Conservation (phyloP, 2,797 vertebrate genomes). For the Zenarchopterus dispar region DNA sequence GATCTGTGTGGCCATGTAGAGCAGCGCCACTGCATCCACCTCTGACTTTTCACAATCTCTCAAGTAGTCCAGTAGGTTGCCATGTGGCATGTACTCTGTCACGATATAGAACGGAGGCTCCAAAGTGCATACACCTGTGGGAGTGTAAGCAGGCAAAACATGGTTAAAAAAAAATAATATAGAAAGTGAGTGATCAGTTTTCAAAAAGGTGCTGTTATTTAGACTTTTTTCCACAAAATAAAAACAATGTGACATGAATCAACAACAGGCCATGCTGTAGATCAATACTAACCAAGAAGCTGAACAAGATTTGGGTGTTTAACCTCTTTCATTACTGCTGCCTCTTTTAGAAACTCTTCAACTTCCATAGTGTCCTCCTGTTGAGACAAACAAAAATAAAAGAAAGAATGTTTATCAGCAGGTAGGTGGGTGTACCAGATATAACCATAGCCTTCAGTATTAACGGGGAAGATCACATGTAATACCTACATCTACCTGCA, state of each 20-base stretch:
- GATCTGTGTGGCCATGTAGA: conserved; percentile 99
- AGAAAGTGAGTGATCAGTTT: not conserved
- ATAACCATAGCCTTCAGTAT: not conserved
- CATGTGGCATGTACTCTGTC: conserved; percentile 98
- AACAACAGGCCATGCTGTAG: not conserved
- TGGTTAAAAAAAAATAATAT: not conserved
- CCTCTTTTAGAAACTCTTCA: conserved; percentile 98
- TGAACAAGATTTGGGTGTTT: conserved; percentile 97
- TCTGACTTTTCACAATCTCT: conserved; percentile 95
- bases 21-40: conserved; percentile 95
- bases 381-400: conserved; percentile 16
- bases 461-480: not conserved
- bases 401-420: not conserved
- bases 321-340: conserved; percentile 98
- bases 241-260: not conserved
- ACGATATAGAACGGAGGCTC: conserved; percentile 99
- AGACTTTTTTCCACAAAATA: not conserved
- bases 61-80: conserved; percentile 96
- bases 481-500: conserved; percentile 53
- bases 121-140: conserved; percentile 94
- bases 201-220: not conserved
- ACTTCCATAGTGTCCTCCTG: conserved; percentile 99
- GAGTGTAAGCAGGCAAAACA: conserved; percentile 1
- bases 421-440: not conserved
- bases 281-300: conserved; percentile 78